Evolutionary conservation across 2,797 vertebrate genomes (phyloP).

Genomic region (Atherinosoma microstoma): DNA sequence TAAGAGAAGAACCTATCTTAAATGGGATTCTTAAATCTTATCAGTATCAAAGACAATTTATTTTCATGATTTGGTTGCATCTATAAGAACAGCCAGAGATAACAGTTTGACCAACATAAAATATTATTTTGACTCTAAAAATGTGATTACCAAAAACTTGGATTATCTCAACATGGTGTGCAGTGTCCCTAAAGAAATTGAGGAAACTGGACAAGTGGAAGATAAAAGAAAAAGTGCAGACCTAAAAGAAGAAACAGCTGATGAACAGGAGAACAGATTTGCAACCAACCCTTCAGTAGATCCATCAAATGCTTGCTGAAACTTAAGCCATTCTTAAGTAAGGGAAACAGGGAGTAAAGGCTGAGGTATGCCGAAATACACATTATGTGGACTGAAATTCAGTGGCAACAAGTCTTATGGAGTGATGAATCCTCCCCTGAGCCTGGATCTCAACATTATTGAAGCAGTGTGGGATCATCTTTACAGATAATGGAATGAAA

Average conservation of each 20-base stretch:
- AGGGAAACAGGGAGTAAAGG: background rate
- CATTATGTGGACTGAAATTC: background rate
- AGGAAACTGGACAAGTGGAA: background rate
- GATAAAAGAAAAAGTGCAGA: background rate
- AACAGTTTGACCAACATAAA: background rate
- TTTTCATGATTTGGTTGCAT: background rate
- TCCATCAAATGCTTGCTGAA: background rate
- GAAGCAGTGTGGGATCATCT: background rate
- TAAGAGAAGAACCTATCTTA: background rate
- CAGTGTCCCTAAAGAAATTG: no score
- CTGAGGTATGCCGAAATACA: background rate
- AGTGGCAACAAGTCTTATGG: background rate
- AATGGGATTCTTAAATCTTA: no score
- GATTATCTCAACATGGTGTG: background rate
- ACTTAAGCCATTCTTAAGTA: background rate
- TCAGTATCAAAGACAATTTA: background rate
- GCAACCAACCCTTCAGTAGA: background rate
- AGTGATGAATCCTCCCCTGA: background rate
- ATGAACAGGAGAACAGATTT: background rate
- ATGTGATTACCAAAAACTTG: background rate
- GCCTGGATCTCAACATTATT: background rate
- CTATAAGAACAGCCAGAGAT: background rate
- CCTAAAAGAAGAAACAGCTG: background rate
- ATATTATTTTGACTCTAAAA: background rate
- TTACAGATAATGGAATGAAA: background rate